phyloP scores from a whole-genome alignment of 2,113 vertebrate genomes.

The Podilymbus podiceps region DNA sequence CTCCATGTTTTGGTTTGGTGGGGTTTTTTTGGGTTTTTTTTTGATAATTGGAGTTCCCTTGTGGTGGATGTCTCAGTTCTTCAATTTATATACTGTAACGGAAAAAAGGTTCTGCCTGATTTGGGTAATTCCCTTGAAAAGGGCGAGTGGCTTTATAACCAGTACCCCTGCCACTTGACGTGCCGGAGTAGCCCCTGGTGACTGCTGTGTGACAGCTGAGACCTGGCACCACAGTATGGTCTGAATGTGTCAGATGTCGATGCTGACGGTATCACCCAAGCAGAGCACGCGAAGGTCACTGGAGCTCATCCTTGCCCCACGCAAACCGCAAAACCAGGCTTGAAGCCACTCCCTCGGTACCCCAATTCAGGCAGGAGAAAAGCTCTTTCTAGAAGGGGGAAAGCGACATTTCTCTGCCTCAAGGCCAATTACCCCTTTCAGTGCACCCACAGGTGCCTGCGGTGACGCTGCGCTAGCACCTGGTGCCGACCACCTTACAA shows the following conservation, averaged over 20 bases:
- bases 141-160: background rate
- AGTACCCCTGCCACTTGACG: background rate
- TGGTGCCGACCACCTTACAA: background rate
- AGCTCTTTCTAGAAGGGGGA: background rate
- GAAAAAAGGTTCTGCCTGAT: background rate
- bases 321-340: background rate
- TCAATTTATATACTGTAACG: background rate
- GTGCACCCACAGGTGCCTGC: accelerated
- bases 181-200: background rate
- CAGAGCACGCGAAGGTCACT: slow-evolving; percentile 18
- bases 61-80: background rate
- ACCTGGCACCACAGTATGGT: background rate
- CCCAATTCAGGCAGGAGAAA: background rate
- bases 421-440: background rate
- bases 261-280: background rate
- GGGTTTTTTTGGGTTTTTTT: background rate
- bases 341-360: background rate
- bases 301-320: background rate
- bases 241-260: background rate
- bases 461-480: background rate
- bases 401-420: background rate
- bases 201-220: background rate
- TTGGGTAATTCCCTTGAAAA: background rate
- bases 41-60: background rate
- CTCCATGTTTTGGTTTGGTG: no score